These are phyloP conservation scores for Pseudois nayaur DNA, from an alignment of 2,113 vertebrate genomes.

Conservation along the genomic window DNA sequence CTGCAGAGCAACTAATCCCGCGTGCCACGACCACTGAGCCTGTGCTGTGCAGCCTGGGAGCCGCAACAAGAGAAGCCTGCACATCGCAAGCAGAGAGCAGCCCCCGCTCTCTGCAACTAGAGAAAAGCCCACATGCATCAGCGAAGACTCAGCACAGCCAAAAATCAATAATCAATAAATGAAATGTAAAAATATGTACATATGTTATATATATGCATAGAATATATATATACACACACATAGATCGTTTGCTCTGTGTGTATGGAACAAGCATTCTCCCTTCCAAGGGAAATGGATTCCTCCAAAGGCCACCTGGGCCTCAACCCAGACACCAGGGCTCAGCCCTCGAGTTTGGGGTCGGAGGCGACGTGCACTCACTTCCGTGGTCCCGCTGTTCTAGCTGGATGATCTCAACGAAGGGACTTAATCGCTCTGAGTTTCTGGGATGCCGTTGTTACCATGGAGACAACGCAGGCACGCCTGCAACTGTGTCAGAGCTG, in stretches of 20 bases:
- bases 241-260: neutral
- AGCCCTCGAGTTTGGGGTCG: neutral
- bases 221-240: neutral
- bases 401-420: neutral
- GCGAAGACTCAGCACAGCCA: neutral
- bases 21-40: fast-evolving
- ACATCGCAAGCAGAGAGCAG: neutral
- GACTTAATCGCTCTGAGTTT: neutral
- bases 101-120: neutral
- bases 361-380: neutral
- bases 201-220: neutral
- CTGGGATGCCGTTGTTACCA: neutral
- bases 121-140: neutral
- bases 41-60: neutral
- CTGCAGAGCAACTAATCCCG: neutral
- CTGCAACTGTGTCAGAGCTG: neutral
- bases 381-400: neutral
- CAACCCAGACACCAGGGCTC: neutral
- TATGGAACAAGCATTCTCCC: neutral
- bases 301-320: neutral
- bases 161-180: neutral
- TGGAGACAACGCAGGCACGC: neutral
- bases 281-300: neutral
- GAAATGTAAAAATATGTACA: neutral
- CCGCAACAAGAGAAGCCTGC: neutral